phyloP scores from a whole-genome alignment of 2,888 invertebrate genomes.

The Sicus ferrugineus region DNA sequence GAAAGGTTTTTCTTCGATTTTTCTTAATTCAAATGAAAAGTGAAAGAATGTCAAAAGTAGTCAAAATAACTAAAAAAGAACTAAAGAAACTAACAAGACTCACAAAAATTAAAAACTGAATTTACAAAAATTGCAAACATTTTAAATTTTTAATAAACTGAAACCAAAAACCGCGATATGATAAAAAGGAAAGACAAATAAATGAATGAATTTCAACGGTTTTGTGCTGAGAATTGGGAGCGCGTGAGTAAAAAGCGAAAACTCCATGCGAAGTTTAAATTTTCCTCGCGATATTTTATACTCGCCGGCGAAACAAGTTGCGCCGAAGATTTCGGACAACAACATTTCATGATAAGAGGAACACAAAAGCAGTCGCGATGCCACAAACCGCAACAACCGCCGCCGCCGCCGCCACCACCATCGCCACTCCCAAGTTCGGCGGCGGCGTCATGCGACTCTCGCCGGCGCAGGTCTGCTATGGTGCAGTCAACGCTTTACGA shows the following conservation, averaged over 20 bases:
- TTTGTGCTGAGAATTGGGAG: not conserved
- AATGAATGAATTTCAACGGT: slow-evolving; percentile 16
- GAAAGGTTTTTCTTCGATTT: not conserved
- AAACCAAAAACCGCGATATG: slow-evolving; percentile 17
- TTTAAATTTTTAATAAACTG: slow-evolving; percentile 23
- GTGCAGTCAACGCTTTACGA: not conserved
- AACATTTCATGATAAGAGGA: slow-evolving; percentile 10
- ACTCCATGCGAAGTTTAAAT: not conserved
- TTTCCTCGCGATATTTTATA: slow-evolving; percentile 6
- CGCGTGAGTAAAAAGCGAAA: not conserved
- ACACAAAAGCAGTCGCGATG: no score
- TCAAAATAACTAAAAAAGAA: not conserved
- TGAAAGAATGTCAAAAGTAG: not conserved
- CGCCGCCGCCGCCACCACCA: not conserved
- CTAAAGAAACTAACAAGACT: not conserved
- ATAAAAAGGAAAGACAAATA: slow-evolving; percentile 12
- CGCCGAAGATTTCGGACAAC: slow-evolving; percentile 12
- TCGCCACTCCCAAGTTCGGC: not conserved
- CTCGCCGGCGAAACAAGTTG: not conserved
- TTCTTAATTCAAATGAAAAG: no score
- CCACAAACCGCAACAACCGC: not conserved
- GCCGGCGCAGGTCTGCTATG: not conserved
- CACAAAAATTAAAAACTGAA: slow-evolving; percentile 11
- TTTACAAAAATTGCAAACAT: not conserved
- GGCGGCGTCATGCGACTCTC: not conserved